Base-by-base conservation (phyloP, 2,113 vertebrate species). In the Arenaria interpres region DNA sequence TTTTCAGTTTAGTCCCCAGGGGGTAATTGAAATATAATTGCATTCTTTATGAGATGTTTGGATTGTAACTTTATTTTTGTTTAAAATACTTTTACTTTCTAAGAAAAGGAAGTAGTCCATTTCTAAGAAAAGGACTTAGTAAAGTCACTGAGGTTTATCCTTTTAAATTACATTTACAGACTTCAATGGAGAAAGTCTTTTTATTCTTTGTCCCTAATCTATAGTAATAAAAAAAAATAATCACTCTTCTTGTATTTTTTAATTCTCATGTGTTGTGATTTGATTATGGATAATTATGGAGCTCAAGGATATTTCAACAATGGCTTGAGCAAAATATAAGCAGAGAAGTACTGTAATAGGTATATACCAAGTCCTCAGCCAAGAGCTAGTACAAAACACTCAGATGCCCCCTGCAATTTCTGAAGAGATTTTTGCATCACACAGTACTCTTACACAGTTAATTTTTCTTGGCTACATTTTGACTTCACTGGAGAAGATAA, bases 1-100 rank as follows among this genome's bases (percentile, higher is more conserved):
- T 77, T 94, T 93, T 93, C n/a, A 57, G 1, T 80, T 16, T 27
- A 87, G n/a, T 83, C 12, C 14, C 23, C n/a, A 50, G 17, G 25
- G 19, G 8, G 19, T 43, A 93, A 91, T 7, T 91, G n/a, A 96
- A 94, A 88, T 76, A 73, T 46, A 95, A 91, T 77, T 94, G 10
- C 8, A 35, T 84, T 83, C 87, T 85, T 91, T 43, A 93, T 93
- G 62, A 66, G 23, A 33, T 71, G 28, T 69, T 80, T 76, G 46
- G 39, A n/a, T 80, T 88, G 82, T 85, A 71, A 62, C 3, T 93
- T 91, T 67, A 50, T 90, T 87, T 83, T 92, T 28, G 1, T 91
- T 96, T 90, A 35, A 91, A 53, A 56, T 64, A 76, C 28, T 82
- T 79, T 15, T 39, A 73, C 45, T 81, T 93, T 91, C 37, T 48